These are phyloP conservation scores for Antedon mediterranea DNA, from an alignment of 53 echinoderm and acorn worm genomes.

Conservation along the genomic window DNA sequence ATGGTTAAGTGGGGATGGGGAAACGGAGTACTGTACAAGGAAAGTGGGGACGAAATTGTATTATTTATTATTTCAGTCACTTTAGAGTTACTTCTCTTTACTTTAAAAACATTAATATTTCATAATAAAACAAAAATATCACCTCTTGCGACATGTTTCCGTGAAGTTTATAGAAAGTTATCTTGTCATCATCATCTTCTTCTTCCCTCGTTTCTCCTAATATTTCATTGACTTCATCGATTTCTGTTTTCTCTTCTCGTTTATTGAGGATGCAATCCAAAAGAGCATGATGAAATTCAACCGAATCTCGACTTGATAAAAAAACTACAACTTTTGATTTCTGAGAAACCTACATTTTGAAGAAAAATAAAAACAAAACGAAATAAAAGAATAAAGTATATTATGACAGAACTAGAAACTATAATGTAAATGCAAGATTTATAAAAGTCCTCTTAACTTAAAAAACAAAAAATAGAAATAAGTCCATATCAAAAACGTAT, in stretches of 20 bases:
- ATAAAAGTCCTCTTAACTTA: no score
- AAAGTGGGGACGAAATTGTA: no score
- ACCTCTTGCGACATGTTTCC: constrained; percentile 87
- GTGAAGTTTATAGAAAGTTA: constrained; percentile 70
- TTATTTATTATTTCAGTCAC: neutral
- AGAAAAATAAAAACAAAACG: neutral
- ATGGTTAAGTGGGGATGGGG: no score
- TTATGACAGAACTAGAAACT: no score
- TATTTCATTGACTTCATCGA: constrained; percentile 13
- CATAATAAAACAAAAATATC: neutral
- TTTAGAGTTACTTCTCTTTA: no score
- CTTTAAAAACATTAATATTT: neutral
- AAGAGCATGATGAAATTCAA: constrained; percentile 76
- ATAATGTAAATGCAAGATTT: no score
- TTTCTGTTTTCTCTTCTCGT: neutral
- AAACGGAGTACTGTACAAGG: no score
- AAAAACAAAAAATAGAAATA: no score
- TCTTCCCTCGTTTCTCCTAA: constrained; percentile 22
- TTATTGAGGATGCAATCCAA: constrained; percentile 10
- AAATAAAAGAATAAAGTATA: no score
- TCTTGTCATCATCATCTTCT: constrained; percentile 24
- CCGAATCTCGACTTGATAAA: constrained; percentile 84
- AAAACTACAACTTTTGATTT: constrained; percentile 84
- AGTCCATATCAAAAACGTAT: no score
- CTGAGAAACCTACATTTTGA: constrained; percentile 13